These are phyloP conservation scores for Arctocebus calabarensis DNA, from an alignment of 2,797 vertebrate species.

Conservation along the genomic window DNA sequence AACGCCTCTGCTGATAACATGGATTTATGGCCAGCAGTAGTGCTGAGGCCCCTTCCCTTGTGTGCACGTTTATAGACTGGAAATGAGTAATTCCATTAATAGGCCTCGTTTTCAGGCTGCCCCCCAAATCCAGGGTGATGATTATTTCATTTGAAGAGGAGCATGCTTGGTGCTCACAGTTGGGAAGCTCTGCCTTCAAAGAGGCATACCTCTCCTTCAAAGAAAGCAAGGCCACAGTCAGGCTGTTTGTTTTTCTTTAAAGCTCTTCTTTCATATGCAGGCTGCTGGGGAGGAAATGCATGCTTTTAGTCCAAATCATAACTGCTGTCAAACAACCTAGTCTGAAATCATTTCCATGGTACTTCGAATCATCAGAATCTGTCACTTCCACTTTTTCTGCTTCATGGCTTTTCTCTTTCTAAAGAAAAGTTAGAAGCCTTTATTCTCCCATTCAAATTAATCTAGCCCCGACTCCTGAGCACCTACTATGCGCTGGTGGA, in stretches of 20 bases:
- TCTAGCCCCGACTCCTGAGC: neutral
- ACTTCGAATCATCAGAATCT: conserved; percentile 13
- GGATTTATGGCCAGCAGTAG: neutral
- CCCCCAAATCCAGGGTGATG: neutral
- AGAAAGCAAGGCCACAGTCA: neutral
- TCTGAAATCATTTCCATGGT: conserved; percentile 52
- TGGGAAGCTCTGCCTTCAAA: conserved; percentile 24
- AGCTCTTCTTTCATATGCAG: conserved; percentile 9
- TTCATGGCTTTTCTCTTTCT: conserved; percentile 26
- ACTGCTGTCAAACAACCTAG: conserved; percentile 34
- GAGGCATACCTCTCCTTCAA: neutral
- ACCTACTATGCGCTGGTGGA: neutral
- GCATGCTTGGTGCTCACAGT: neutral
- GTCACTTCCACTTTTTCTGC: conserved; percentile 10
- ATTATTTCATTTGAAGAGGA: conserved; percentile 55
- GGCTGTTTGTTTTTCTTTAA: conserved; percentile 46
- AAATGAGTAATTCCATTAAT: no score
- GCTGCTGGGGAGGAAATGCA: neutral
- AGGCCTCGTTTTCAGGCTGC: no score
- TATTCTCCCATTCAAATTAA: neutral
- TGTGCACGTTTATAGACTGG: neutral
- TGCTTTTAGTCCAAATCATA: conserved; percentile 56
- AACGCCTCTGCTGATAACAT: neutral
- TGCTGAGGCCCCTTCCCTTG: neutral
- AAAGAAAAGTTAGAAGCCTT: conserved; percentile 44